Percentiles rank a stretch among this genome's conserved stretches.
Conservation (phyloP, 2,888 invertebrate species). For the Orgyia antiqua region DNA sequence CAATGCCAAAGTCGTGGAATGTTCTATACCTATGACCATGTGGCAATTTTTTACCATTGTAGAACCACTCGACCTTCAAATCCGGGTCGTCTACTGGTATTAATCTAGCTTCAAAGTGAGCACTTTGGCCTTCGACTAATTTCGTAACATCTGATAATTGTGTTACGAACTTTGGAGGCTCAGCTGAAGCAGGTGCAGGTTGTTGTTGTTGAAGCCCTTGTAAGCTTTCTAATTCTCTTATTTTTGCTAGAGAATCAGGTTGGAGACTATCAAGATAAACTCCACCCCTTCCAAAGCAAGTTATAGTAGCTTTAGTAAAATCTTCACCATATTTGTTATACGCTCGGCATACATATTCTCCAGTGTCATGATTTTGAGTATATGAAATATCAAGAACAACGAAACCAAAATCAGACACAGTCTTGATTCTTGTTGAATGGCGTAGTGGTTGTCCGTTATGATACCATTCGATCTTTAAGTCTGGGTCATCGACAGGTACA, state of each 20-base stretch:
- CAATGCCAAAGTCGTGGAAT: conserved; percentile 98
- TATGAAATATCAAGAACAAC: conserved; percentile 97
- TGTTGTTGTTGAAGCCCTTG: conserved; percentile 82
- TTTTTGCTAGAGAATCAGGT: conserved; percentile 92
- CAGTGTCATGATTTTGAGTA: conserved; percentile 93
- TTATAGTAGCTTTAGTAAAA: conserved; percentile 89
- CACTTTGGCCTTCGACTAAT: conserved; percentile 95
- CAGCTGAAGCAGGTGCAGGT: conserved; percentile 82
- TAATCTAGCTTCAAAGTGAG: conserved; percentile 94
- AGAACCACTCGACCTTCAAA: conserved; percentile 96
- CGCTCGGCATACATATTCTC: conserved; percentile 95
- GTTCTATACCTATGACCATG: conserved; percentile 98
- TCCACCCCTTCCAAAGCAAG: conserved; percentile 90
- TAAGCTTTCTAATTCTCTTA: conserved; percentile 89
- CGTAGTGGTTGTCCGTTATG: conserved; percentile 94
- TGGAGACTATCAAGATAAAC: conserved; percentile 94
- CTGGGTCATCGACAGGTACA: conserved; percentile 95
- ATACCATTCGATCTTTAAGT: conserved; percentile 97
- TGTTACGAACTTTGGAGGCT: conserved; percentile 93
- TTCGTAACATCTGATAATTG: conserved; percentile 91
- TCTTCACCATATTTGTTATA: conserved; percentile 95
- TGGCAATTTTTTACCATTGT: conserved; percentile 93
- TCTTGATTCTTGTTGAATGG: conserved; percentile 93
- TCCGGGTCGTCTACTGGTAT: conserved; percentile 97
- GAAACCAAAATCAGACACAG: conserved; percentile 96